A percentile compares a stretch with the other conserved stretches of the same genome.
These are phyloP conservation scores for Asbolus verrucosus DNA, from an alignment of 1,140 invertebrate genomes.

Conservation along the genomic window DNA sequence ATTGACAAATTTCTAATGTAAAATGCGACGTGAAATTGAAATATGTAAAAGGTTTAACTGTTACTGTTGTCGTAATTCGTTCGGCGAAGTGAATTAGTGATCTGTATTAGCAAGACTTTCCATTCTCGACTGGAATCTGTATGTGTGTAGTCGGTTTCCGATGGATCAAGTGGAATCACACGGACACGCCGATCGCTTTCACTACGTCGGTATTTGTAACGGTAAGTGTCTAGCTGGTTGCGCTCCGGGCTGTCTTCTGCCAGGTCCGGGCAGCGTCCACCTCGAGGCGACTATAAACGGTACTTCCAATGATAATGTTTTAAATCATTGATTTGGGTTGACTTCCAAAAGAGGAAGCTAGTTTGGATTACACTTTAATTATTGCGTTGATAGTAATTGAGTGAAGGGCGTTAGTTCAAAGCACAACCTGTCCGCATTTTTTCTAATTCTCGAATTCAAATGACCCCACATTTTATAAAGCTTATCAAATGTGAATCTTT, in stretches of 20 bases:
- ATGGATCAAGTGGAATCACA: constrained; percentile 46
- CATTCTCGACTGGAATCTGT: constrained; percentile 41
- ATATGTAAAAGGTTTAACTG: constrained; percentile 31
- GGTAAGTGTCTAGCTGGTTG: constrained; percentile 44
- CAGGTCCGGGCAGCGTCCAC: constrained; percentile 25
- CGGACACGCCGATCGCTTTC: constrained; percentile 35
- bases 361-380: too few species aligned
- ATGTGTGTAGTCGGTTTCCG: constrained; percentile 8
- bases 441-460: too few species aligned
- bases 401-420: too few species aligned
- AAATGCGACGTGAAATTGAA: constrained; percentile 40
- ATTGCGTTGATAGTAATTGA: too few species aligned
- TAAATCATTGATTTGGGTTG: too few species aligned
- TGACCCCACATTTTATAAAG: too few species aligned
- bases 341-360: too few species aligned
- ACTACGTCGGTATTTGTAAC: constrained; percentile 47
- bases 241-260: constrained; percentile 32
- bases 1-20: constrained; percentile 44
- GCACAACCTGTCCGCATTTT: too few species aligned
- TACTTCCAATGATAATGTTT: background rate
- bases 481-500: too few species aligned
- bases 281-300: constrained; percentile 15
- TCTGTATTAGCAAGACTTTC: constrained; percentile 46
- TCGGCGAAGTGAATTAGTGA: constrained; percentile 36
- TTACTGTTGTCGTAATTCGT: constrained; percentile 32